Percentiles rank a stretch among this genome's conserved stretches.
These are phyloP conservation scores for Rapana venosa DNA, from an alignment of 2,888 invertebrate species.

Conservation along the genomic window DNA sequence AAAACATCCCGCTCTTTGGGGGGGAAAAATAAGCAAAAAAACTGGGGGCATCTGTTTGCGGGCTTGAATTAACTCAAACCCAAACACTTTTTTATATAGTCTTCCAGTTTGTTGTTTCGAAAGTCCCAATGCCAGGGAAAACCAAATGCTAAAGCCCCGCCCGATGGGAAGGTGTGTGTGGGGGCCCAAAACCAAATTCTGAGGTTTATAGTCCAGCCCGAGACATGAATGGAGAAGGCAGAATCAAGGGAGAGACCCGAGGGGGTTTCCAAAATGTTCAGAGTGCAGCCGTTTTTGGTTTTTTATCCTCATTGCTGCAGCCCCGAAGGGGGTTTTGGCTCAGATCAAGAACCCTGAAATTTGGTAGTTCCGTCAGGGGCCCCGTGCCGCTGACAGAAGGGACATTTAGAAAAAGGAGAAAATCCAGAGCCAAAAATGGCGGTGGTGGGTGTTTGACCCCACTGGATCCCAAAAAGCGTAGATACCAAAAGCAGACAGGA, in stretches of 20 bases:
- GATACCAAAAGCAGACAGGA: neutral
- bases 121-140: neutral
- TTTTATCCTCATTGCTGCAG: too few relatives aligned
- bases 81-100: neutral
- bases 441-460: neutral
- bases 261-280: neutral
- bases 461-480: constrained; percentile 27
- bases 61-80: neutral
- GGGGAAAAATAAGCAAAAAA: neutral
- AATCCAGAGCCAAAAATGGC: neutral
- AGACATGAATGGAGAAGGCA: neutral
- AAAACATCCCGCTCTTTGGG: neutral
- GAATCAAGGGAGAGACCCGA: neutral
- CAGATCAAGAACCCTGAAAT: too few relatives aligned
- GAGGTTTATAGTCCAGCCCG: neutral
- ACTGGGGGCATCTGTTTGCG: neutral
- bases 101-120: neutral
- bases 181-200: neutral
- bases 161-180: neutral
- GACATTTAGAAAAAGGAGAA: neutral
- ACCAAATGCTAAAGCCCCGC: neutral
- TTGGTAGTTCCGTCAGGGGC: too few relatives aligned
- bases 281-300: too few relatives aligned
- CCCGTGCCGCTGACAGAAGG: neutral
- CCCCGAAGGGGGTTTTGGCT: too few relatives aligned